phyloP scores from a whole-genome alignment of 2,888 invertebrate genomes.

The Ophioninae sp. region DNA sequence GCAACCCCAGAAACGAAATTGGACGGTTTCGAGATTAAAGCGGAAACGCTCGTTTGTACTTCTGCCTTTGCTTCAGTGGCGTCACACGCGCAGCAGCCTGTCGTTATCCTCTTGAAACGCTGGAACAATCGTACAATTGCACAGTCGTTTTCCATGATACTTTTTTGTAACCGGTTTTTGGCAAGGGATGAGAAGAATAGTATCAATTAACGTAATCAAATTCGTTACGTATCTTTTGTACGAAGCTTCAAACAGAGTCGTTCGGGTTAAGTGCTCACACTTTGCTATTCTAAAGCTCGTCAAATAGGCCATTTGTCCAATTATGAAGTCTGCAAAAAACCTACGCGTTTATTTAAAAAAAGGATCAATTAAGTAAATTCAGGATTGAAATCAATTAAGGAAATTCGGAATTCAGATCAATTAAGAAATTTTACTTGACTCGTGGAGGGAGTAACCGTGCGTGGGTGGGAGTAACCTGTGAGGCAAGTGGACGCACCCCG shows the following conservation, averaged over 20 bases:
- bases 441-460: no score
- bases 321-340: no score
- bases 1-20: slow-evolving; percentile 50
- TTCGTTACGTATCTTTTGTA: neutral
- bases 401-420: no score
- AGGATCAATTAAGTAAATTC: no score
- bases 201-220: slow-evolving; percentile 24
- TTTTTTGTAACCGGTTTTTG: slow-evolving; percentile 10
- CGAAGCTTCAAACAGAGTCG: neutral
- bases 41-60: slow-evolving; percentile 42
- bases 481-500: no score
- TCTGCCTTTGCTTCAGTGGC: slow-evolving; percentile 15
- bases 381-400: no score
- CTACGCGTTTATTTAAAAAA: no score
- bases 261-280: no score
- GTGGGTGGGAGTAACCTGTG: no score
- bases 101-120: neutral
- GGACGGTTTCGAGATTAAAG: slow-evolving; percentile 51
- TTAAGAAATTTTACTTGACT: no score
- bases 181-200: neutral
- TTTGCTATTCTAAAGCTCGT: no score
- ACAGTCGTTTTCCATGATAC: neutral
- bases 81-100: neutral
- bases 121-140: neutral
- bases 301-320: no score